Conservation (phyloP, 2,797 vertebrate species). For the Perodicticus potto region DNA sequence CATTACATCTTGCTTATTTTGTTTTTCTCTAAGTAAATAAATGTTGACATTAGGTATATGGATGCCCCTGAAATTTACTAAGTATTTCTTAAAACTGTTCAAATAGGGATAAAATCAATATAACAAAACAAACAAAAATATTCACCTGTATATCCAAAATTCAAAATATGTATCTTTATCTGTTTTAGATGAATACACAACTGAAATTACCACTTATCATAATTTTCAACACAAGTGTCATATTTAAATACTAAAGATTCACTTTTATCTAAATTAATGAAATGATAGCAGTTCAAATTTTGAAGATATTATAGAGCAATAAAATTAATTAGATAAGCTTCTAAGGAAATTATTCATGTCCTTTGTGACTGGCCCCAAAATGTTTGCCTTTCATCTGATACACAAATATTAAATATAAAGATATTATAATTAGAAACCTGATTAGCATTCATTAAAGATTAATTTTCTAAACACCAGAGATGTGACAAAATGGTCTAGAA, state of each 20-base stretch:
- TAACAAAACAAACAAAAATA: background rate
- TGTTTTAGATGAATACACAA: constrained; percentile 74
- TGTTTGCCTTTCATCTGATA: constrained; percentile 93
- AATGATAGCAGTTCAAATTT: constrained; percentile 91
- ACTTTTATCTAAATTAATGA: constrained; percentile 94
- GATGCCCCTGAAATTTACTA: background rate
- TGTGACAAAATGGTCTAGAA: constrained; percentile 71
- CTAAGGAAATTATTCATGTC: constrained; percentile 96
- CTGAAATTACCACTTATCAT: constrained; percentile 77
- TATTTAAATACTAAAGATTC: constrained; percentile 85
- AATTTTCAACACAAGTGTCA: constrained; percentile 84
- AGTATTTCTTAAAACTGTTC: background rate
- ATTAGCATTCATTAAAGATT: constrained; percentile 88
- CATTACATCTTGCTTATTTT: background rate
- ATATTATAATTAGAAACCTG: constrained; percentile 91
- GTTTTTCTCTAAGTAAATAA: background rate
- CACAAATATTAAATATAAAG: constrained; percentile 91
- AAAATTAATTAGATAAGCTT: constrained; percentile 94
- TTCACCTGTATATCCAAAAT: background rate
- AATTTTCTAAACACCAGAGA: constrained; percentile 86
- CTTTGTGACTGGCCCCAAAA: constrained; percentile 91
- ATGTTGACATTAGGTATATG: background rate
- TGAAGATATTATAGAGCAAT: constrained; percentile 93
- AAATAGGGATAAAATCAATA: background rate
- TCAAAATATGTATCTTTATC: constrained; percentile 9